phyloP scores from a whole-genome alignment of 1,140 invertebrate species.

The Plutomurus gul region DNA sequence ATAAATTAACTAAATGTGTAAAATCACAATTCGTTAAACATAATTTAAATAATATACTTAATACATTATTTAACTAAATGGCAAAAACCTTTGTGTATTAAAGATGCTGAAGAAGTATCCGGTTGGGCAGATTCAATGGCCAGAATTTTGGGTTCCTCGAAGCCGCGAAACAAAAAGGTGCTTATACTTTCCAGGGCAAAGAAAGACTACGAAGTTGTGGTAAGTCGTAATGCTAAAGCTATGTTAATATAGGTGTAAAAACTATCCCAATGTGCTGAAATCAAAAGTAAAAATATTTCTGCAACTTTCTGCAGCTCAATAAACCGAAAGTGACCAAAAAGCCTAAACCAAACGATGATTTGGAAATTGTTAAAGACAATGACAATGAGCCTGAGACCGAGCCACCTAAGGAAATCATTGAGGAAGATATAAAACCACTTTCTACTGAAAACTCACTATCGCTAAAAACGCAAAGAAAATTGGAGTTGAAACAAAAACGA shows the following conservation, averaged over 20 bases:
- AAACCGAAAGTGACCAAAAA: neutral
- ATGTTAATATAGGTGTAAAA: too few relatives aligned
- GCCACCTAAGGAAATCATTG: neutral
- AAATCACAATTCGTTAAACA: too few relatives aligned
- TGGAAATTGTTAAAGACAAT: constrained; percentile 6
- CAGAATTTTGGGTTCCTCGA: constrained; percentile 72
- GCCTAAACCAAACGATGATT: neutral
- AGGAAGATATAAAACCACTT: constrained; percentile 46
- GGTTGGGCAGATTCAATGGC: constrained; percentile 62
- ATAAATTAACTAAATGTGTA: too few relatives aligned
- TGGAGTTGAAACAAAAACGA: constrained; percentile 44
- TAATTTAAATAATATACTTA: too few relatives aligned
- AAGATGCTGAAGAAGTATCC: constrained; percentile 55
- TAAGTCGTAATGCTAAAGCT: too few relatives aligned
- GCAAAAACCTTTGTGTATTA: too few relatives aligned
- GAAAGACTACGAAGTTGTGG: constrained; percentile 57
- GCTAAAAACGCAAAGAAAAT: constrained; percentile 35
- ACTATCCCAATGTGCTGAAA: too few relatives aligned
- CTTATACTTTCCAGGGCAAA: constrained; percentile 66
- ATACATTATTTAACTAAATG: too few relatives aligned
- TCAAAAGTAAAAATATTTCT: constrained; percentile 59
- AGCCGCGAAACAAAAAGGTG: constrained; percentile 74
- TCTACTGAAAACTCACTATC: constrained; percentile 58
- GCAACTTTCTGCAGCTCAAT: too few relatives aligned
- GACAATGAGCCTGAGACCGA: constrained; percentile 35